These are phyloP conservation scores for Dendropsophus ebraccatus DNA, from an alignment of 2,113 vertebrate species.

Conservation along the genomic window DNA sequence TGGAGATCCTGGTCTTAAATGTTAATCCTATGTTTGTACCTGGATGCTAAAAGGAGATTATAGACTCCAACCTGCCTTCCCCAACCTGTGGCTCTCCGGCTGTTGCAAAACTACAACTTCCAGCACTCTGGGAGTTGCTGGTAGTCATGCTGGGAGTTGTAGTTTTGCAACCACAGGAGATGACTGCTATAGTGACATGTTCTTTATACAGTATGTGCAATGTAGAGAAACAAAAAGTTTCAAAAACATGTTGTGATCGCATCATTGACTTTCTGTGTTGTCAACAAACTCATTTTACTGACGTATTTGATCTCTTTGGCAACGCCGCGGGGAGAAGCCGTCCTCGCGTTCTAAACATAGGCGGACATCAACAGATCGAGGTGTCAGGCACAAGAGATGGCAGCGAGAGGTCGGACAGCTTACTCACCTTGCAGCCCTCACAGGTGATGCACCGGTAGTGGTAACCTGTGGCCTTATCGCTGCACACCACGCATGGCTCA, in stretches of 20 bases:
- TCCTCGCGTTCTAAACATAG: not conserved
- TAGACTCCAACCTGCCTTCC: no score
- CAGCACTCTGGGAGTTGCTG: no score
- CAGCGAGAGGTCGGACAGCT: not conserved
- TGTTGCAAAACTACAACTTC: no score
- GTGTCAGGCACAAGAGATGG: not conserved
- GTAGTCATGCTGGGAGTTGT: no score
- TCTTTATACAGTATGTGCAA: not conserved
- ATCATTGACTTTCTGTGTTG: not conserved
- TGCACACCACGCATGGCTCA: constrained; percentile 93
- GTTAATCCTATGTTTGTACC: not conserved
- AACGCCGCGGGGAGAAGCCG: not conserved
- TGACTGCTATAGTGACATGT: not conserved
- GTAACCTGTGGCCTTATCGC: constrained; percentile 93
- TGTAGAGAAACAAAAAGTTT: not conserved
- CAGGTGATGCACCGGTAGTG: constrained; percentile 97
- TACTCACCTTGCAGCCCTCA: constrained; percentile 91
- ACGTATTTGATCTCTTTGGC: not conserved
- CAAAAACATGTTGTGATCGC: not conserved
- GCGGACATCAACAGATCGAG: not conserved
- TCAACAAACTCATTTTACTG: not conserved
- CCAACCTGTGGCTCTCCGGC: no score
- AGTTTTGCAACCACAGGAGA: no score
- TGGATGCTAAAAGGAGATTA: not conserved
- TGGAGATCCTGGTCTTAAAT: not conserved